Percentiles rank a stretch among this genome's conserved stretches.
phyloP scores from a whole-genome alignment of 2,797 vertebrate genomes.

The Gymnoscopelus microlampas region DNA sequence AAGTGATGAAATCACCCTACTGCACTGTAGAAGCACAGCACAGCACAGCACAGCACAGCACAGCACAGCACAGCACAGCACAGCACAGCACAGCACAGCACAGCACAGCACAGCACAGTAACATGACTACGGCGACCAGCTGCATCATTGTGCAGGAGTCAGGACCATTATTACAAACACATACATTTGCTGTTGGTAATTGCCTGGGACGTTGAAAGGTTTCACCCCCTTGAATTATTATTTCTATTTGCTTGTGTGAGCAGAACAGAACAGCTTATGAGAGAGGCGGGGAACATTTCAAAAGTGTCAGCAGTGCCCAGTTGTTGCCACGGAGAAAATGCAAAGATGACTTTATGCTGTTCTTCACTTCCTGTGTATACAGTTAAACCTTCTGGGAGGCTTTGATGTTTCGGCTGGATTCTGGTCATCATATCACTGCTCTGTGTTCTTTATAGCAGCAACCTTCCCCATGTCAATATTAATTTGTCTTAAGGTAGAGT shows the following conservation, averaged over 20 bases:
- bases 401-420: constrained; percentile 87
- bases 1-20: too few species aligned
- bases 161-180: background rate
- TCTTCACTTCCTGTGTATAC: constrained; percentile 16
- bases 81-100: too few species aligned
- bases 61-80: too few species aligned
- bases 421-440: constrained; percentile 83
- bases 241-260: constrained; percentile 5
- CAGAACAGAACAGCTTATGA: background rate
- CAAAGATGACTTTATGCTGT: background rate
- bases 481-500: constrained; percentile 88
- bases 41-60: too few species aligned
- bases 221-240: too few species aligned
- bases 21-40: too few species aligned
- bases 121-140: constrained; percentile 40
- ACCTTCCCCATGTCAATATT: constrained; percentile 87
- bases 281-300: background rate
- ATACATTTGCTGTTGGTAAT: too few species aligned
- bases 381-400: constrained; percentile 74
- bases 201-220: too few species aligned
- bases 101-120: background rate
- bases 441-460: constrained; percentile 75
- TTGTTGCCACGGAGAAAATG: background rate
- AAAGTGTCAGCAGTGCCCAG: background rate
- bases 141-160: constrained; percentile 5